Conservation (phyloP, 1,140 invertebrate genomes). For the Riptortus pedestris region DNA sequence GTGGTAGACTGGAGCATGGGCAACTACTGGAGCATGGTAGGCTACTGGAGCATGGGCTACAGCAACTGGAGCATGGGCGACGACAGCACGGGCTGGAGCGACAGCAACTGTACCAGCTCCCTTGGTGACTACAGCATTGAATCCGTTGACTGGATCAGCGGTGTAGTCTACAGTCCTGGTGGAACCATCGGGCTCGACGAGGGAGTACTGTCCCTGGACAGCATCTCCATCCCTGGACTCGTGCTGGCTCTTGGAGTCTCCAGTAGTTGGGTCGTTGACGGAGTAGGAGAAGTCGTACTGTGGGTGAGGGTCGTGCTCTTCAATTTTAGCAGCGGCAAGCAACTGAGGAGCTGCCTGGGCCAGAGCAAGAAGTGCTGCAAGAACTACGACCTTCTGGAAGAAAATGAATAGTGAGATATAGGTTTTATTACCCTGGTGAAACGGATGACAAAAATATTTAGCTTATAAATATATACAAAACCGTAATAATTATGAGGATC, state of each 20-base stretch:
- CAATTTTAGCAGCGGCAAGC: constrained; percentile 6
- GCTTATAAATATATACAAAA: too few relatives aligned
- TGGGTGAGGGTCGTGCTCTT: constrained; percentile 32
- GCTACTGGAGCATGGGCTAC: too few relatives aligned
- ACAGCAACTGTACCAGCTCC: not conserved
- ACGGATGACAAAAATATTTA: too few relatives aligned
- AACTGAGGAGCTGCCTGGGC: constrained; percentile 18
- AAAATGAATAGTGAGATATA: too few relatives aligned
- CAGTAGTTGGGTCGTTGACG: constrained; percentile 41
- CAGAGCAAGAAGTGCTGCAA: not conserved
- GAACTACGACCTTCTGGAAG: not conserved
- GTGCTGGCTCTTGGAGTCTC: too few relatives aligned
- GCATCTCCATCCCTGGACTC: constrained; percentile 38
- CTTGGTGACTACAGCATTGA: constrained; percentile 37
- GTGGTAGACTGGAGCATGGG: not conserved
- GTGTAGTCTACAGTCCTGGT: too few relatives aligned
- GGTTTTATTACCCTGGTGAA: too few relatives aligned
- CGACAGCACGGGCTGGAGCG: too few relatives aligned
- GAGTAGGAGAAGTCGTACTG: constrained; percentile 44
- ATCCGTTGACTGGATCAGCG: constrained; percentile 39
- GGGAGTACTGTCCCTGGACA: constrained; percentile 42
- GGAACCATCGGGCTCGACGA: constrained; percentile 39
- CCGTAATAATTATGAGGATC: too few relatives aligned
- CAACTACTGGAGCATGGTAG: too few relatives aligned
- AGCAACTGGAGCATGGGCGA: too few relatives aligned